Evolutionary conservation across 2,888 invertebrate genomes (phyloP).

Genomic region (Buathra laborator): DNA sequence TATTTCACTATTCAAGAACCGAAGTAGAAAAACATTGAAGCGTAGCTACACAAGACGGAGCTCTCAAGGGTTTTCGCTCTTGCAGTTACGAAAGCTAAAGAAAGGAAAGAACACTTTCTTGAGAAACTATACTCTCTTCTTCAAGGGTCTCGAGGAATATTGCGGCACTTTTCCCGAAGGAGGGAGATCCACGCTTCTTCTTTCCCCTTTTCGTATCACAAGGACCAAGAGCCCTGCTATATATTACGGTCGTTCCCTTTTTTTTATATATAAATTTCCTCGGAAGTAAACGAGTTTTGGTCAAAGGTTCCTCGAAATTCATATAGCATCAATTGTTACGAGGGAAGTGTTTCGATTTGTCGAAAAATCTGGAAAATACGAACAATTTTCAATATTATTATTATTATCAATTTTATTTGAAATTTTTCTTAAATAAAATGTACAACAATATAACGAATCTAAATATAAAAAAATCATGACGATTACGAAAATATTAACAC

Average conservation of each 20-base stretch:
- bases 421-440: too few relatives aligned
- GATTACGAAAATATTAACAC: neutral
- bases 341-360: neutral
- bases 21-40: neutral
- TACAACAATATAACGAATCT: too few relatives aligned
- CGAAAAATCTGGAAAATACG: neutral
- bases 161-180: slow-evolving; percentile 43
- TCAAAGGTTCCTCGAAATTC: slow-evolving; percentile 53
- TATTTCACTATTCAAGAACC: neutral
- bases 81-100: slow-evolving; percentile 13
- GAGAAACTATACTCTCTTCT: slow-evolving; percentile 17
- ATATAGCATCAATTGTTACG: slow-evolving; percentile 8
- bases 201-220: slow-evolving; percentile 1
- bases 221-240: slow-evolving; percentile 23
- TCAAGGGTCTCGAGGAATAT: slow-evolving; percentile 46
- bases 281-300: slow-evolving; percentile 48
- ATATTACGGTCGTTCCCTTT: slow-evolving; percentile 33
- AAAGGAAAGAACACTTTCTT: slow-evolving; percentile 12
- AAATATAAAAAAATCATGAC: too few relatives aligned
- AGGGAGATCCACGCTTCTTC: slow-evolving; percentile 16
- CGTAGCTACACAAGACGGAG: neutral
- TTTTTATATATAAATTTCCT: slow-evolving; percentile 11
- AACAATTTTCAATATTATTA: neutral
- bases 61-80: neutral
- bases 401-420: neutral